A percentile compares a stretch with the other conserved stretches of the same genome.
Evolutionary conservation across 2,888 invertebrate genomes (phyloP).

Genomic region (Gonocerus acuteangulatus): DNA sequence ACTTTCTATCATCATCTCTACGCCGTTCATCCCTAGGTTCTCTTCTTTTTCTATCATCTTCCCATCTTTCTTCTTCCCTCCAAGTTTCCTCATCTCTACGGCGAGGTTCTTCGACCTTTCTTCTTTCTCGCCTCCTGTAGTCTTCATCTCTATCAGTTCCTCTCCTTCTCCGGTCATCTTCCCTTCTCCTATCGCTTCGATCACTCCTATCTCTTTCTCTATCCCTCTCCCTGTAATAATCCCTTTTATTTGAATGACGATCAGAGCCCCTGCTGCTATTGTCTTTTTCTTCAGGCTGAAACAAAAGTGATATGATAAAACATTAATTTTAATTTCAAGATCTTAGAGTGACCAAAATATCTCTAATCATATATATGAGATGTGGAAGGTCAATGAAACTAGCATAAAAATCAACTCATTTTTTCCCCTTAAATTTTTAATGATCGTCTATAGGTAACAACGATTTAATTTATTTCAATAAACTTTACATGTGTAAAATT

Average conservation of each 20-base stretch:
- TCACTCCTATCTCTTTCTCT: slow-evolving; percentile 40
- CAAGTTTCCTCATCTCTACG: slow-evolving; percentile 22
- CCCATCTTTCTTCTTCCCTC: slow-evolving; percentile 7
- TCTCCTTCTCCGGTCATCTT: slow-evolving; percentile 23
- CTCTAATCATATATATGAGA: no score
- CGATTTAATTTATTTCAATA: no score
- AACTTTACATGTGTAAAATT: no score
- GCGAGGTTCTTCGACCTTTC: slow-evolving; percentile 15
- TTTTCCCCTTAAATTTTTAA: no score
- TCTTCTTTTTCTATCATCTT: slow-evolving; percentile 18
- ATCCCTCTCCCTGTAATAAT: slow-evolving; percentile 22
- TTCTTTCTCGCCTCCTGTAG: slow-evolving; percentile 12
- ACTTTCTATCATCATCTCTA: slow-evolving; percentile 38
- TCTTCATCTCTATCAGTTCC: slow-evolving; percentile 19
- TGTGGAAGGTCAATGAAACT: no score
- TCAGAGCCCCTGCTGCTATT: slow-evolving; percentile 21
- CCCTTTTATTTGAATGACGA: slow-evolving; percentile 17
- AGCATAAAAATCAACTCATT: no score
- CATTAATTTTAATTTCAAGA: background rate
- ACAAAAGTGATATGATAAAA: background rate
- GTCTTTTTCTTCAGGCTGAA: slow-evolving; percentile 27
- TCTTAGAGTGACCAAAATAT: background rate
- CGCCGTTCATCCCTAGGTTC: background rate
- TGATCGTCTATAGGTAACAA: no score
- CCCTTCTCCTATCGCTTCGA: slow-evolving; percentile 18